Conservation (phyloP, 1,140 invertebrate species). For the Drosophila seguyi region DNA sequence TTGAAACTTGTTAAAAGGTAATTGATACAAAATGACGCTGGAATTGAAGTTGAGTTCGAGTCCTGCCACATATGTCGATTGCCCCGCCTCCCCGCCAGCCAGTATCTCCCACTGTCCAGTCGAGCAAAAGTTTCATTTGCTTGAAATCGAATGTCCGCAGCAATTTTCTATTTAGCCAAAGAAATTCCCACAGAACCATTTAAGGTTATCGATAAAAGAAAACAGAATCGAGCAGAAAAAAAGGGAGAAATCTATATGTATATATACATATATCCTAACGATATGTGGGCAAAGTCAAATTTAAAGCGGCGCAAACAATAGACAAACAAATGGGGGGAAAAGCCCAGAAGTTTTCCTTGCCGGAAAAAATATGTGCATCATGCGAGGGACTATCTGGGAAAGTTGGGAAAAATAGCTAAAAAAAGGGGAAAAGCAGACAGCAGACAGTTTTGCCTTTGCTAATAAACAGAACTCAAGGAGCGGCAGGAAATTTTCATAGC, state of each 20-base stretch:
- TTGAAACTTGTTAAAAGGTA: constrained; percentile 74
- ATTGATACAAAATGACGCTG: constrained; percentile 79
- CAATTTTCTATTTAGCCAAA: constrained; percentile 58
- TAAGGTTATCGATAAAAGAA: constrained; percentile 36
- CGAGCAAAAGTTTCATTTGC: constrained; percentile 45
- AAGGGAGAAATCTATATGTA: background rate
- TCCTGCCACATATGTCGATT: constrained; percentile 37
- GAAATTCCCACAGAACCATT: constrained; percentile 49
- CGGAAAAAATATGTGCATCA: constrained; percentile 15
- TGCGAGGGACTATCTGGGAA: background rate
- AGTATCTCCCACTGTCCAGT: constrained; percentile 16
- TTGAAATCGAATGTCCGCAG: constrained; percentile 34
- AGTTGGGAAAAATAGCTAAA: constrained; percentile 9
- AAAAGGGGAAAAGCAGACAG: constrained; percentile 2
- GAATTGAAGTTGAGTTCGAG: constrained; percentile 54
- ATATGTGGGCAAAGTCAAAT: constrained; percentile 44
- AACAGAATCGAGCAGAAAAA: background rate
- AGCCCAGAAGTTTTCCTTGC: constrained; percentile 17
- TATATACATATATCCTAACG: constrained; percentile 4
- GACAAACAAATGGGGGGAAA: constrained; percentile 33
- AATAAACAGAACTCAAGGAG: constrained; percentile 45
- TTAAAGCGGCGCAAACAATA: constrained; percentile 43
- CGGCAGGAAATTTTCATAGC: constrained; percentile 37
- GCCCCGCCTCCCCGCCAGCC: background rate
- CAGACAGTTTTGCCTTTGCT: constrained; percentile 47